phyloP scores from a whole-genome alignment of 2,797 vertebrate genomes.

The Neopelma chrysocephalum region DNA sequence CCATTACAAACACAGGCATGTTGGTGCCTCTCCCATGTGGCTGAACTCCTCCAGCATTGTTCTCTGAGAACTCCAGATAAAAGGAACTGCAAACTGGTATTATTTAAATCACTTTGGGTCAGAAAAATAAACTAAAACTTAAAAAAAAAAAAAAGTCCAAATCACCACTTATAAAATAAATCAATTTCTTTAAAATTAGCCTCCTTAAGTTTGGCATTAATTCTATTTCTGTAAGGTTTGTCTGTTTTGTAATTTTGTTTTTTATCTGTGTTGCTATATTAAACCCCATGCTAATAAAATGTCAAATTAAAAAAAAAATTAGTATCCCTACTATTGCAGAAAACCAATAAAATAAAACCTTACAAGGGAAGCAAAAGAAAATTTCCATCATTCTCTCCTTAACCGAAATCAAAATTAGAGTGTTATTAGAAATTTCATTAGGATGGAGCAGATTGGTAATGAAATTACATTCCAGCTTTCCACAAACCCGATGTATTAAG shows the following conservation, averaged over 20 bases:
- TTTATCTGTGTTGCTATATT: slow-evolving; percentile 57
- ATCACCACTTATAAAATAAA: background rate
- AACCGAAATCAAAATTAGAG: slow-evolving; percentile 80
- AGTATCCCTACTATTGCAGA: slow-evolving; percentile 7
- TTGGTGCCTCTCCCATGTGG: background rate
- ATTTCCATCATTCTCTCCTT: slow-evolving; percentile 67
- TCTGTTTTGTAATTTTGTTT: slow-evolving; percentile 13
- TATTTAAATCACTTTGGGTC: background rate
- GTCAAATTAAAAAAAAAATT: slow-evolving; percentile 61
- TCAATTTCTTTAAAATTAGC: slow-evolving; percentile 17
- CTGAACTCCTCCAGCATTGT: background rate
- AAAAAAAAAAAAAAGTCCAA: background rate
- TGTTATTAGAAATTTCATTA: slow-evolving; percentile 82
- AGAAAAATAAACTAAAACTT: slow-evolving; percentile 10
- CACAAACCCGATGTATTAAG: slow-evolving; percentile 74
- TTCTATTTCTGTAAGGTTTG: slow-evolving; percentile 18
- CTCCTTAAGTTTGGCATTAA: slow-evolving; percentile 1
- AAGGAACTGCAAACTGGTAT: background rate
- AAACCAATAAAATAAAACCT: slow-evolving; percentile 59
- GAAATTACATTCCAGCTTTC: slow-evolving; percentile 82
- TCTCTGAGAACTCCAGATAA: background rate
- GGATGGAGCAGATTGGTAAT: slow-evolving; percentile 80
- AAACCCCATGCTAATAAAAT: slow-evolving; percentile 56
- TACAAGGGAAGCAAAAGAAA: slow-evolving; percentile 57
- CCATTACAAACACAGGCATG: background rate